Conservation (phyloP, 1,140 invertebrate species). For the Nasonia longicornis region DNA sequence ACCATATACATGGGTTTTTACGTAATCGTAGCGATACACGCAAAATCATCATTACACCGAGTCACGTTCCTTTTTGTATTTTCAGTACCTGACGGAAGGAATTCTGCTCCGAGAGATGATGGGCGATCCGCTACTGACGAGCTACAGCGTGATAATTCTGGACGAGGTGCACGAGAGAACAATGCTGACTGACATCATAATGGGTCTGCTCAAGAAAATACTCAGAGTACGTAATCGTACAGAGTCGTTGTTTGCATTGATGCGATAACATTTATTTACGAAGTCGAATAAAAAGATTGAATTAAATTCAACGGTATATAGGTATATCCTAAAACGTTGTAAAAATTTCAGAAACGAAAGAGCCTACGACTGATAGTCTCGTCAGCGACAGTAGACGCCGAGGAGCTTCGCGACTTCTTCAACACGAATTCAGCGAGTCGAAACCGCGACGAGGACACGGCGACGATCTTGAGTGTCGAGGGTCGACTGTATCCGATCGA, state of each 20-base stretch:
- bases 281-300: too few relatives aligned
- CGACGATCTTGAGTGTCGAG: constrained; percentile 88
- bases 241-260: too few relatives aligned
- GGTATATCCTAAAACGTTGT: too few relatives aligned
- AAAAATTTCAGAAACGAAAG: constrained; percentile 79
- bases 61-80: constrained; percentile 10
- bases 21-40: too few relatives aligned
- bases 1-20: too few relatives aligned
- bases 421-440: constrained; percentile 75
- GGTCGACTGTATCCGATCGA: constrained; percentile 91
- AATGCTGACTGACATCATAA: constrained; percentile 91
- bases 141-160: constrained; percentile 91
- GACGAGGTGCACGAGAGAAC: constrained; percentile 98
- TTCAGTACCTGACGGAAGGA: constrained; percentile 95
- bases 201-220: constrained; percentile 96
- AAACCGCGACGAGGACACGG: constrained; percentile 74
- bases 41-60: too few relatives aligned
- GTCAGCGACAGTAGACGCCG: constrained; percentile 95
- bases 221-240: constrained; percentile 70
- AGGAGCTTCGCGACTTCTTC: constrained; percentile 89
- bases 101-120: constrained; percentile 95
- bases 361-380: constrained; percentile 90
- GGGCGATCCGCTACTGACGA: constrained; percentile 89
- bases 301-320: too few relatives aligned
- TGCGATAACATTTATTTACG: too few relatives aligned